Base-by-base conservation (phyloP, 2,888 invertebrate species). In the Archips crataeganus region DNA sequence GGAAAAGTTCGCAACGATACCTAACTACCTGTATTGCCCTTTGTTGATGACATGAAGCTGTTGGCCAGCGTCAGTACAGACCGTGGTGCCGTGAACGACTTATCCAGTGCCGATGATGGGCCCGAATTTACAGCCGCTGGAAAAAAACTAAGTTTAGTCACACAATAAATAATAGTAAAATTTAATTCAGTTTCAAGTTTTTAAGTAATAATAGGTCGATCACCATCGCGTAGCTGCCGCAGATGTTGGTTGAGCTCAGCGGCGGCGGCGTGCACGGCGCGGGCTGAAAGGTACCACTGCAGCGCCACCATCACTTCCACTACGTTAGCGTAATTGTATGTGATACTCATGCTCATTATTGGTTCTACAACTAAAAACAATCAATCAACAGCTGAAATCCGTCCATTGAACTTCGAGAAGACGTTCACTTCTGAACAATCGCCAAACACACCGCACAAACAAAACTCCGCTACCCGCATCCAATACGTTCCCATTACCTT, bases 241-340 rank as follows among this genome's bases (percentile, higher is more conserved):
- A 72, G 34, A 3, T 62, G 71, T 0, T 36, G 45, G 54, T 72
- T 72, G n/a, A 72, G 34, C 4, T 54, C 62, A 15, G 36, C 45
- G 3, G 66, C 61, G 9, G 61, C 61, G 10, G n/a, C 34, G 23
- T 62, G 11, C 4, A 45, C 62, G 36, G 15, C 67, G 5, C 11
- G 13, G 3, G 36, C 67, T 0, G 3, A 13, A 34, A n/a, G 42
- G 23, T 42, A 34, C 71, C 71, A 72, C 45, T 45, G 61, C 23
- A 72, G 11, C 15, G 39, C 61, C 0, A 66, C 61, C 23, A 67
- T 34, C 36, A 54, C 34, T 0, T 54, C 54, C 45, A 62, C 54
- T 3, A 67, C 9, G 11, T 61, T 61, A 1, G 61, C 42, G 6
- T 80, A 64, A 75, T 82, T 82, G 75, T 82, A 85, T 51, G 78